These are phyloP conservation scores for Trachymyrmex septentrionalis DNA, from an alignment of 1,140 invertebrate genomes.

Conservation along the genomic window DNA sequence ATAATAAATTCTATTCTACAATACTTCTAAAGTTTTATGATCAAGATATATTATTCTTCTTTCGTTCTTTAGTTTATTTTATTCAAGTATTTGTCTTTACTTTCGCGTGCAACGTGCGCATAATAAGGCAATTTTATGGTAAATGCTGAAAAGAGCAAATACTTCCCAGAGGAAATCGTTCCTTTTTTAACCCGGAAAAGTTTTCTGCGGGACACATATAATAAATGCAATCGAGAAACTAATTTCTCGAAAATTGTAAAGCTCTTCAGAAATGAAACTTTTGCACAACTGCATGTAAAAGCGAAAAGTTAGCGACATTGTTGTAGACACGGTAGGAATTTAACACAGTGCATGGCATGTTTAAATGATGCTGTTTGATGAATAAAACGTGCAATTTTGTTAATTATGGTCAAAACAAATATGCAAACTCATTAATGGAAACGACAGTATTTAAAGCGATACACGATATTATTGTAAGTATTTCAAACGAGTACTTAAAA, in stretches of 20 bases:
- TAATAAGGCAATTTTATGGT: constrained; percentile 42
- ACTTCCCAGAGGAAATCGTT: constrained; percentile 40
- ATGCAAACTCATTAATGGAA: background rate
- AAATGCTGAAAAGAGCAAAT: constrained; percentile 8
- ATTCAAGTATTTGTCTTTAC: background rate
- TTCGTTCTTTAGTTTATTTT: background rate
- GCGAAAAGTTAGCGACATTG: constrained; percentile 19
- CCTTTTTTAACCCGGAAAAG: background rate
- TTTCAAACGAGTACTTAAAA: background rate
- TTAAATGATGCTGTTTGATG: background rate
- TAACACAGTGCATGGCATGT: background rate
- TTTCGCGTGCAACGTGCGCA: background rate
- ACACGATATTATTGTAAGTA: background rate
- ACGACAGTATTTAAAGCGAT: background rate
- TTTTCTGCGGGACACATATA: constrained; percentile 11
- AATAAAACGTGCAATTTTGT: background rate
- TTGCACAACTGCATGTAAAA: background rate
- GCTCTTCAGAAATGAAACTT: background rate
- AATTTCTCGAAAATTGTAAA: constrained; percentile 31
- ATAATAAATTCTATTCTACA: background rate
- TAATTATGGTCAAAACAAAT: background rate
- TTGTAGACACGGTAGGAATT: background rate
- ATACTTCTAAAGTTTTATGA: background rate
- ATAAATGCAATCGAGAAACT: constrained; percentile 33
- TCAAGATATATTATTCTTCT: background rate